Evolutionary conservation across 2,113 vertebrate species (phyloP), one percentile per base, ranked within the genome.

Genomic region (Phoxinus phoxinus): DNA sequence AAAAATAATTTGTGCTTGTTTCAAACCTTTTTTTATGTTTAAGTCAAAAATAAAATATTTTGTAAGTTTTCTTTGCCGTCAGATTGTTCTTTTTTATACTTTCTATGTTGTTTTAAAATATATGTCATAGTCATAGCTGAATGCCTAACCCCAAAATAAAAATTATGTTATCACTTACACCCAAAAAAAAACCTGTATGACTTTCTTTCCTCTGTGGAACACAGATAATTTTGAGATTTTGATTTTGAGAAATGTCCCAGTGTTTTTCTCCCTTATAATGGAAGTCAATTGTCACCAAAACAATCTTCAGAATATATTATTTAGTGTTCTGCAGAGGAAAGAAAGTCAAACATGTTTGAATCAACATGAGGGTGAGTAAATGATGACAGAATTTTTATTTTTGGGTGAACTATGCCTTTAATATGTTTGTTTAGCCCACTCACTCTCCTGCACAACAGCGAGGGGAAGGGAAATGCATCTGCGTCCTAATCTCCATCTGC

Each of bases 31-130:
- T 89, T 85, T 84, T 90, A 86, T 58, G 80, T 89, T 90, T 69
- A 23, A 89, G 83, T 85, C 89, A 91, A 83, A 90, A 95, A 93
- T 94, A 94, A 94, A 94, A 85, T 88, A 71, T 91, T 93, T 93
- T 91, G 71, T 93, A 94, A 93, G 76, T 89, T 81, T 89, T 84
- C 87, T 85, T 92, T 92, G 90, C 88, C 91, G 85, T 91, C 80
- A 91, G 89, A 67, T 77, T 37, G 73, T 77, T 32, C 12, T 59
- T 73, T 75, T 32, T 67, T 80, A 35, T 21, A 65, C 58, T 80
- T n/a, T 32, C 19, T 17, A 19, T 23, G 67, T 37, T 9, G 4
- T 71, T 71, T 41, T 23, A 72, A 23, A 71, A 71, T 30, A 9
- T 9, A 41, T 6, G 0, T 4, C 9, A 71, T 69, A 53, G 51